These are phyloP conservation scores for honey bee (Apis mellifera) DNA, from an alignment of 1,140 invertebrate genomes.

Conservation along the genomic window DNA sequence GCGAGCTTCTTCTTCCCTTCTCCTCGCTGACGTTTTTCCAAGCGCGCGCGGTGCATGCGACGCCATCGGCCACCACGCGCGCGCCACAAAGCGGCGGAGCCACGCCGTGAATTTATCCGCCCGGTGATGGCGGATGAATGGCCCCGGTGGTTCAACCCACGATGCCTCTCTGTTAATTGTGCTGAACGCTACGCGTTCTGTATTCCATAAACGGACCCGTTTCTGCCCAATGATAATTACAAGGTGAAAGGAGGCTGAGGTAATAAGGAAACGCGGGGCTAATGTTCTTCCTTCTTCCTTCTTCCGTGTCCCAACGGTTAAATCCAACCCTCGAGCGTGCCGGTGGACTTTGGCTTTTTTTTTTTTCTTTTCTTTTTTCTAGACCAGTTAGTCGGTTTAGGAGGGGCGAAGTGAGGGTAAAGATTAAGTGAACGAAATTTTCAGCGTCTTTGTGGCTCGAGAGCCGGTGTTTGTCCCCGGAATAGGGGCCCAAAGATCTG, in stretches of 20 bases:
- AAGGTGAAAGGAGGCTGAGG: slow-evolving; percentile 28
- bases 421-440: slow-evolving; percentile 14
- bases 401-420: not conserved
- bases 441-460: not conserved
- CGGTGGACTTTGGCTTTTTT: not conserved
- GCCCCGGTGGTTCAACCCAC: slow-evolving; percentile 13
- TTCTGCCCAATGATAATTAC: slow-evolving; percentile 48
- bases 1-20: slow-evolving; percentile 51
- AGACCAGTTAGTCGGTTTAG: not conserved
- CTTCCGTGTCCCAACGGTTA: not conserved
- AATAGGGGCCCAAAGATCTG: not conserved
- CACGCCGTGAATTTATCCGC: slow-evolving; percentile 36
- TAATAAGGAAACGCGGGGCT: slow-evolving; percentile 32
- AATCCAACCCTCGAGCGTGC: not conserved
- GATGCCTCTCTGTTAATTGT: slow-evolving; percentile 40
- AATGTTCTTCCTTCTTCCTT: slow-evolving; percentile 16
- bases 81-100: slow-evolving; percentile 30
- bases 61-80: slow-evolving; percentile 29
- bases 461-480: not conserved
- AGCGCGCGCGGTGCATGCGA: slow-evolving; percentile 1
- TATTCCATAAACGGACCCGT: slow-evolving; percentile 41
- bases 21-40: slow-evolving; percentile 39
- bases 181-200: slow-evolving; percentile 20
- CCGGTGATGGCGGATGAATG: slow-evolving; percentile 39
- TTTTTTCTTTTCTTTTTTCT: no score